Base-by-base conservation (phyloP, 2,888 invertebrate genomes). In the Ligdia adustata region DNA sequence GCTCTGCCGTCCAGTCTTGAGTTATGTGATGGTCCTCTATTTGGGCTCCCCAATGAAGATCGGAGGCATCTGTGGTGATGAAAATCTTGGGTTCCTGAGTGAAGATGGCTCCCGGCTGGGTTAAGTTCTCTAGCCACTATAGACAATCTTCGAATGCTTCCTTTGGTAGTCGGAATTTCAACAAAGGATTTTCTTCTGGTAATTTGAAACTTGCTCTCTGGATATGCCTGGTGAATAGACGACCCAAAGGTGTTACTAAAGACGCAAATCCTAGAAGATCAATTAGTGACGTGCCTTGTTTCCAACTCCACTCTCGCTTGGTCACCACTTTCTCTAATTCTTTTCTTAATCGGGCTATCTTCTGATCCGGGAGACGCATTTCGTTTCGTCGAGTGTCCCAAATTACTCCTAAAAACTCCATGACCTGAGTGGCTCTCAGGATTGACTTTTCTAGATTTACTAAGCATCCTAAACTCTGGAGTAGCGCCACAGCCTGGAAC, bases 1-100 rank as follows among this genome's bases (percentile, higher is more conserved):
- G 62, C 0, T 48, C 32, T 1, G 11, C 3, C 0, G 41, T 43
- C 65, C 66, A 66, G 1, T 0, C 0, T 0, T 52, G 56, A 1
- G 39, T 18, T 0, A 46, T 4, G 4, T 11, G 20, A 2, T 9
- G 1, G 9, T 51, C 26, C n/a, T 38, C 34, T 0, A 66, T 3
- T 4, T 60, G 55, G 1, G 51, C 38, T 0, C 64, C 60, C 61
- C 60, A 62, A 0, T 62, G 60, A 2, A 9, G 7, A 40, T 61
- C 35, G 5, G 66, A 60, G 0, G 63, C 64, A 7, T 67, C 64
- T 0, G 64, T 62, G 0, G 54, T 55, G 0, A 66, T 1, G 18
- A 62, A 59, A 1, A 52, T 22, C 1, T 28, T 43, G 0, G 53
- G 51, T 0, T 52, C 47, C 0, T 41, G 48, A 0, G 22, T 1